Conservation (phyloP, 2,113 vertebrate genomes). For the human region DNA sequence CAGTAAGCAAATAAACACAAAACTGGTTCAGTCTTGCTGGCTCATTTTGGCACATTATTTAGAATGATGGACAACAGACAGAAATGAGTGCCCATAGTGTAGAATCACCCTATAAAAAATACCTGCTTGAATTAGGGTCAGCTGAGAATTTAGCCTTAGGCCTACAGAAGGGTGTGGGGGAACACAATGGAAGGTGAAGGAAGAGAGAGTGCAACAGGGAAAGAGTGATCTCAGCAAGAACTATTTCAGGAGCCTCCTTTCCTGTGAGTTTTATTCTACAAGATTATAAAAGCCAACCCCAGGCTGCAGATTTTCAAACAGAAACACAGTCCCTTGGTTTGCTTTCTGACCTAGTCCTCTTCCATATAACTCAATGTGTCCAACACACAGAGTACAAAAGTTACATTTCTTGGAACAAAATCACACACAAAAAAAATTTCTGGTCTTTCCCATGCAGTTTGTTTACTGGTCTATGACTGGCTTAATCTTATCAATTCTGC, state of each 20-base stretch:
- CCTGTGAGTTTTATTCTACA: background rate
- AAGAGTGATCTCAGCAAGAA: background rate
- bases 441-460: constrained; percentile 50
- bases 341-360: constrained; percentile 34
- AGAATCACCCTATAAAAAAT: background rate
- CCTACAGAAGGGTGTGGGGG: background rate
- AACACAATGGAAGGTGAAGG: background rate
- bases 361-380: background rate
- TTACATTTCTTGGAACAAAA: constrained; percentile 40
- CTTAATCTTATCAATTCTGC: constrained; percentile 71
- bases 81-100: background rate
- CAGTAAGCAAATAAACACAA: background rate
- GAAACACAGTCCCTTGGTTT: constrained; percentile 24
- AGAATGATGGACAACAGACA: background rate
- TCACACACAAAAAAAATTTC: background rate
- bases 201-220: background rate
- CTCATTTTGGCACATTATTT: background rate
- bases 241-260: constrained; percentile 42
- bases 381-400: background rate
- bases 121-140: background rate
- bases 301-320: constrained; percentile 34
- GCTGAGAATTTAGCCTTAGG: background rate
- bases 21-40: background rate
- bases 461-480: constrained; percentile 40
- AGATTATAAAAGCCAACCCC: constrained; percentile 21